A percentile compares a stretch with the other conserved stretches of the same genome.
phyloP scores from a whole-genome alignment of 2,888 invertebrate genomes.

The Eupeodes latifasciatus region DNA sequence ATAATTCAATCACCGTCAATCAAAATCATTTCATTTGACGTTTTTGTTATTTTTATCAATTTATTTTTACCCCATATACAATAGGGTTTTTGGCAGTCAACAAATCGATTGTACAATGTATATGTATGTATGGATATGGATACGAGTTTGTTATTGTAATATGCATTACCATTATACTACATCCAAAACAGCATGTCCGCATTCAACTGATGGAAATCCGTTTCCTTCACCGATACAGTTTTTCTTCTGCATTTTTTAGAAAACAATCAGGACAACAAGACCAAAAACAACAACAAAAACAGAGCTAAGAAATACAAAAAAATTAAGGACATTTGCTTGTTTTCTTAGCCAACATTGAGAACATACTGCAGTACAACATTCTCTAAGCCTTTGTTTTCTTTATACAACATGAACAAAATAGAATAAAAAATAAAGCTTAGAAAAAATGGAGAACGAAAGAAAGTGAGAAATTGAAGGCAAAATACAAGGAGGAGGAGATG shows the following conservation, averaged over 20 bases:
- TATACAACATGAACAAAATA: neutral
- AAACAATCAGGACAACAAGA: slow-evolving; percentile 39
- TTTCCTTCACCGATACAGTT: slow-evolving; percentile 25
- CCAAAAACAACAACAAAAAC: neutral
- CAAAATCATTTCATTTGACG: slow-evolving; percentile 12
- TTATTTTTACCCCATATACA: slow-evolving; percentile 21
- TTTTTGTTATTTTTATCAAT: slow-evolving; percentile 33
- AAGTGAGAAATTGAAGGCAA: slow-evolving; percentile 1
- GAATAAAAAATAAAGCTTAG: neutral
- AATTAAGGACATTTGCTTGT: slow-evolving; percentile 21
- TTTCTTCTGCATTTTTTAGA: slow-evolving; percentile 3
- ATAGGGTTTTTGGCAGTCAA: slow-evolving; percentile 29
- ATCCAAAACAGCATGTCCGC: slow-evolving; percentile 28
- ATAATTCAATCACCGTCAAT: slow-evolving; percentile 36
- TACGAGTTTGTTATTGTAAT: neutral
- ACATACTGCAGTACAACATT: slow-evolving; percentile 68
- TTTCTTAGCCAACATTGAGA: slow-evolving; percentile 23
- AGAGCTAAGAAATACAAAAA: neutral
- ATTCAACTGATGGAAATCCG: slow-evolving; percentile 16
- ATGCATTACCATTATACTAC: slow-evolving; percentile 14
- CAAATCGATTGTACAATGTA: slow-evolving; percentile 1
- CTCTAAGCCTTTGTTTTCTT: slow-evolving; percentile 31
- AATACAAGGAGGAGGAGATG: neutral
- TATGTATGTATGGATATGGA: neutral
- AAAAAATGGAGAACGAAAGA: neutral